These are phyloP conservation scores for Andricus grossulariae DNA, from an alignment of 1,140 invertebrate species.

Conservation along the genomic window DNA sequence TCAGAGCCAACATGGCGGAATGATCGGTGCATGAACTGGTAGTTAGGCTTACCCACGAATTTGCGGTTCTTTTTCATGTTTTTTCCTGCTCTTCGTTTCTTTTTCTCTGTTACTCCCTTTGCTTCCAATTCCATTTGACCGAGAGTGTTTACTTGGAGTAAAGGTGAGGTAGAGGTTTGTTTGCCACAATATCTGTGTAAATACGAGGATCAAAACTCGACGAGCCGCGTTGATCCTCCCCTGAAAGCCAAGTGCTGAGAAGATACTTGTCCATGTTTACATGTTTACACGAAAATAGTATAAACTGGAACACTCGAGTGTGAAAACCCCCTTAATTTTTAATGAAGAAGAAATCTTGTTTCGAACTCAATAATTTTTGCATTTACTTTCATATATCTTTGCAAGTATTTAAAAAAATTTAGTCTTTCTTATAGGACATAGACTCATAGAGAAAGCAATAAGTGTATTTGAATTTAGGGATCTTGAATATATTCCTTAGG, in stretches of 20 bases:
- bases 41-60: conserved; percentile 72
- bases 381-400: too few relatives aligned
- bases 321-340: neutral
- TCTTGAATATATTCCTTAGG: neutral
- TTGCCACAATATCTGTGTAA: conserved; percentile 40
- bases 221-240: conserved; percentile 48
- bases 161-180: conserved; percentile 45
- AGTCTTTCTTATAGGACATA: too few relatives aligned
- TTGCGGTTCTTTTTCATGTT: conserved; percentile 73
- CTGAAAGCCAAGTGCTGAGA: conserved; percentile 44
- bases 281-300: neutral
- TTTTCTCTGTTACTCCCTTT: conserved; percentile 36
- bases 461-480: neutral
- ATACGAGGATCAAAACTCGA: conserved; percentile 47
- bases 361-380: too few relatives aligned
- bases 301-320: neutral
- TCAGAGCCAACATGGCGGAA: conserved; percentile 72
- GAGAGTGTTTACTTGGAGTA: conserved; percentile 38
- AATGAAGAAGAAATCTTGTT: too few relatives aligned
- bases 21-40: conserved; percentile 74
- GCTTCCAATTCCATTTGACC: conserved; percentile 42
- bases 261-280: conserved; percentile 49
- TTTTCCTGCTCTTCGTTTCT: conserved; percentile 46
- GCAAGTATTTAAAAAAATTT: too few relatives aligned
- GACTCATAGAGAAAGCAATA: too few relatives aligned